phyloP scores from a whole-genome alignment of 2,113 vertebrate species.

The Gambusia affinis region DNA sequence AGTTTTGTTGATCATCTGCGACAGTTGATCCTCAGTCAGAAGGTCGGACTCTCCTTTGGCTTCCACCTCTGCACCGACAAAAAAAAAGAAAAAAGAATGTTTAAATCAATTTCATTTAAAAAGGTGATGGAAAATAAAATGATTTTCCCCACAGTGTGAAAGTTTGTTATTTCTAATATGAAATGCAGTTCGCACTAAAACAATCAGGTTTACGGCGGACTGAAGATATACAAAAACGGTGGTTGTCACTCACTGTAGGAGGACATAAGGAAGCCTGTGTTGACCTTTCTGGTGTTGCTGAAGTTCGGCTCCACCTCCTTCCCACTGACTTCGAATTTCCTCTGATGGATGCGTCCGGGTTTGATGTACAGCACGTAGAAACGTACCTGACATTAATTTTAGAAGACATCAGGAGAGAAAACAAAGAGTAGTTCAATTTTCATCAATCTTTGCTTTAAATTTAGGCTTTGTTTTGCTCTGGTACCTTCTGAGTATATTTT shows the following conservation, averaged over 20 bases:
- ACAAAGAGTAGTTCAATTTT: neutral
- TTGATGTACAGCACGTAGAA: conserved; percentile 85
- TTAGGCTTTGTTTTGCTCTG: neutral
- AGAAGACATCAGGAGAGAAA: neutral
- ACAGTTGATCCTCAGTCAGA: conserved; percentile 78
- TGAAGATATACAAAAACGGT: neutral
- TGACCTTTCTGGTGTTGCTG: conserved; percentile 86
- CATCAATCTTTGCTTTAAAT: neutral
- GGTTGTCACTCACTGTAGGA: conserved; percentile 86
- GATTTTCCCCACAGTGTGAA: neutral
- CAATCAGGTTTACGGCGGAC: neutral
- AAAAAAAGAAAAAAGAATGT: neutral
- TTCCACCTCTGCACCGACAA: conserved; percentile 80
- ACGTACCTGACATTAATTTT: conserved; percentile 73
- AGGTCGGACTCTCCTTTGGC: conserved; percentile 83
- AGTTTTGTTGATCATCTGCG: conserved; percentile 74
- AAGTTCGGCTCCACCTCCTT: conserved; percentile 89
- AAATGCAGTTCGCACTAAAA: too few relatives aligned
- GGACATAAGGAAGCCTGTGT: conserved; percentile 89
- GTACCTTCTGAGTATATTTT: neutral
- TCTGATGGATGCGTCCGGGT: conserved; percentile 80
- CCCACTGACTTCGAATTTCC: conserved; percentile 83
- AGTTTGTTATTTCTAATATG: neutral
- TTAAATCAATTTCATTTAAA: neutral
- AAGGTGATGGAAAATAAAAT: neutral